Evolutionary conservation across 2,113 vertebrate genomes (phyloP).

Genomic region (Agapornis roseicollis): DNA sequence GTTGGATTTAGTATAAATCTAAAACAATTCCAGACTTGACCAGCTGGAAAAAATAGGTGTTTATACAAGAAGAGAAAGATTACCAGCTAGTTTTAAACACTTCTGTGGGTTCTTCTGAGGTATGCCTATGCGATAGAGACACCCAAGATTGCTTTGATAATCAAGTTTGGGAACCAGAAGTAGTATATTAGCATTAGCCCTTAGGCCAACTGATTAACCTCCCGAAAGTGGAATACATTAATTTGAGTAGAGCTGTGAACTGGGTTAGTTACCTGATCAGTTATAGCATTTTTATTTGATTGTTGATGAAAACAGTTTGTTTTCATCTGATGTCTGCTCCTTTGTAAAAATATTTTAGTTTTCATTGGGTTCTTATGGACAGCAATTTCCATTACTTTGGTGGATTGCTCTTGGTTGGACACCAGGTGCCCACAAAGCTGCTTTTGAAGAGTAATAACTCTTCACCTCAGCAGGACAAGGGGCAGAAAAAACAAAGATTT

Average conservation of each 20-base stretch:
- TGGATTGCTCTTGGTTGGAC: background rate
- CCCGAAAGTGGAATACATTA: background rate
- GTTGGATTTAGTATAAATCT: background rate
- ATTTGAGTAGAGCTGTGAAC: background rate
- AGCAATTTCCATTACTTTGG: background rate
- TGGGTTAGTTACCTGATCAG: background rate
- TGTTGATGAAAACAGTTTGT: background rate
- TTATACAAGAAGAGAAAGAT: rapidly evolving
- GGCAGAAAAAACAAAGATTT: background rate
- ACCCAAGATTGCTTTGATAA: rapidly evolving
- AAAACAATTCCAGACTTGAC: background rate
- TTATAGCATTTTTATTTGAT: background rate
- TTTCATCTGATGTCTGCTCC: background rate
- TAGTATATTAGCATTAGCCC: background rate
- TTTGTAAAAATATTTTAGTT: background rate
- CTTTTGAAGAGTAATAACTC: background rate
- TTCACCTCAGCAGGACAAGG: background rate
- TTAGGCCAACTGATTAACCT: background rate
- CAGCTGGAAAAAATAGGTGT: background rate
- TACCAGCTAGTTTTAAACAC: background rate
- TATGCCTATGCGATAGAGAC: rapidly evolving
- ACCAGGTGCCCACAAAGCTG: background rate
- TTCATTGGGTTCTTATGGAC: background rate
- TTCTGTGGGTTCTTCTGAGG: rapidly evolving
- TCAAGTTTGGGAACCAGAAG: background rate